phyloP scores from a whole-genome alignment of 2,113 vertebrate species.

The Himantopus leucocephalus region DNA sequence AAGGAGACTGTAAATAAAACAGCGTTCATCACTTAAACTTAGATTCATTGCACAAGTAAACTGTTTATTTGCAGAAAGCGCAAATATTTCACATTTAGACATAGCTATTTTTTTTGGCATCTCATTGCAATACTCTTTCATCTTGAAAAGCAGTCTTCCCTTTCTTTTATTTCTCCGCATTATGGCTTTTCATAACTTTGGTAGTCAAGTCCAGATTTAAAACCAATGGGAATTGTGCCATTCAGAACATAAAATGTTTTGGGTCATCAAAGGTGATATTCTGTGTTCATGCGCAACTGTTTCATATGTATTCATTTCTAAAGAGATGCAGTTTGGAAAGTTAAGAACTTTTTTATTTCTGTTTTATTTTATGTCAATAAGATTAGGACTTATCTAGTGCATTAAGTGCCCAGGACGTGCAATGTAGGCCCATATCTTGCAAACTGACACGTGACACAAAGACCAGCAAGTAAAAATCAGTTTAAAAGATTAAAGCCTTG shows the following conservation, averaged over 20 bases:
- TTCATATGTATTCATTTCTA: neutral
- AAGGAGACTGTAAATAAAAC: neutral
- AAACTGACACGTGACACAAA: neutral
- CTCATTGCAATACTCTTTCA: neutral
- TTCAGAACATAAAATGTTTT: neutral
- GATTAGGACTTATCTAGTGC: neutral
- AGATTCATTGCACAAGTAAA: neutral
- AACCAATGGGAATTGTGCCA: neutral
- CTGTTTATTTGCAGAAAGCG: neutral
- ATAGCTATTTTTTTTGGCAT: neutral
- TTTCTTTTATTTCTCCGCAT: neutral
- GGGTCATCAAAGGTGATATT: neutral
- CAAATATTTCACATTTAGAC: neutral
- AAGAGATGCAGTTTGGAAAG: neutral
- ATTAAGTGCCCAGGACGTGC: neutral
- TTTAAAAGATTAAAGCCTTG: neutral
- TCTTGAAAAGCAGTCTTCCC: neutral
- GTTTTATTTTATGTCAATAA: neutral
- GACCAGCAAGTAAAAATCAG: neutral
- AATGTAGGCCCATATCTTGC: fast-evolving
- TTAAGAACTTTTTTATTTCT: neutral
- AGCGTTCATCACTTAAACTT: neutral
- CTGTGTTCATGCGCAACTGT: neutral
- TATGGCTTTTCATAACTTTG: neutral
- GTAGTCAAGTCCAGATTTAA: neutral